Evolutionary conservation across 1,140 invertebrate species (phyloP).

Genomic region (Pentalonia nigronervosa): DNA sequence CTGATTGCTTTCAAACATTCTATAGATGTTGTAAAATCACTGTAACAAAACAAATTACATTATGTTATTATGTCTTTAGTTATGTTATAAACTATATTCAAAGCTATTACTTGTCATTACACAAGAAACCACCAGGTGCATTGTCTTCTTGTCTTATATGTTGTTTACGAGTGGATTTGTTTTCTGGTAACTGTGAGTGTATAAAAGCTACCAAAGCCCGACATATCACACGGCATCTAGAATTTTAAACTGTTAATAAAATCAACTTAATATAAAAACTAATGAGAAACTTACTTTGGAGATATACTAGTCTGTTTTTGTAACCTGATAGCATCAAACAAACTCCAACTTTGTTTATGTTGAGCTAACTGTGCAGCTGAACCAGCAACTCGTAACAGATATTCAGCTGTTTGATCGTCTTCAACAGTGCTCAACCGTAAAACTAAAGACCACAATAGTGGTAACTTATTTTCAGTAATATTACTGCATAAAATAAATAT

Average conservation of each 20-base stretch:
- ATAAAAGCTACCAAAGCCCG: slow-evolving; percentile 53
- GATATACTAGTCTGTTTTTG: slow-evolving; percentile 70
- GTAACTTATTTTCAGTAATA: slow-evolving; percentile 69
- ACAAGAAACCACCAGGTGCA: slow-evolving; percentile 16
- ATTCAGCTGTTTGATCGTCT: slow-evolving; percentile 60
- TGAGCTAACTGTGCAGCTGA: slow-evolving; percentile 67
- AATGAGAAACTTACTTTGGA: slow-evolving; percentile 65
- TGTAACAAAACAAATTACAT: slow-evolving; percentile 57
- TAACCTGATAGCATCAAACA: slow-evolving; percentile 73
- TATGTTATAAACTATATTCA: neutral
- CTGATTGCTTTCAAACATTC: slow-evolving; percentile 66
- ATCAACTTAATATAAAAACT: neutral
- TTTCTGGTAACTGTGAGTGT: slow-evolving; percentile 54
- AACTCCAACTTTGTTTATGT: slow-evolving; percentile 69
- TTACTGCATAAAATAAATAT: slow-evolving; percentile 64
- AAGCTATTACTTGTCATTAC: slow-evolving; percentile 45
- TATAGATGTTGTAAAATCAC: slow-evolving; percentile 64
- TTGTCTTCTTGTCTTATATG: slow-evolving; percentile 28
- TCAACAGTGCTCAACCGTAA: slow-evolving; percentile 68
- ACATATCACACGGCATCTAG: slow-evolving; percentile 57
- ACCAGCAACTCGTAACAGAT: slow-evolving; percentile 65
- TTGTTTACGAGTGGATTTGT: slow-evolving; percentile 49
- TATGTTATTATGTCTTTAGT: neutral
- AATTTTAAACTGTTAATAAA: neutral
- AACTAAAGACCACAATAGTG: slow-evolving; percentile 70